phyloP scores from a whole-genome alignment of 2,113 vertebrate species.

The Oryzias celebensis region DNA sequence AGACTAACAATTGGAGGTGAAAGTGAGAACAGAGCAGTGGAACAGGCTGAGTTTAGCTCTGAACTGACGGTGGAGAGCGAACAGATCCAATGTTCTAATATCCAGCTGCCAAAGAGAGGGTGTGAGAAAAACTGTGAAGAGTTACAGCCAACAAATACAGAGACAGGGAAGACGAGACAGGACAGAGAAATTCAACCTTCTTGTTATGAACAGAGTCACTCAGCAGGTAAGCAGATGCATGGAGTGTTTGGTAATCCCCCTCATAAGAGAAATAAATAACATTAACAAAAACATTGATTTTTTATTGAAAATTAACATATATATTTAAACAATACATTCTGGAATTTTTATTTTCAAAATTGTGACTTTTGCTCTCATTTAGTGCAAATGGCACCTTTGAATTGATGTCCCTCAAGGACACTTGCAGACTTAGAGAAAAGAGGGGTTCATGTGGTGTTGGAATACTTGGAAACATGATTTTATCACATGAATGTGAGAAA shows the following conservation, averaged over 20 bases:
- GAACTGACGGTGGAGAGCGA: constrained; percentile 6
- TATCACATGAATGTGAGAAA: too few species aligned
- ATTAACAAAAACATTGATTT: too few species aligned
- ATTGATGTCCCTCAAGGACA: too few species aligned
- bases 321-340: too few species aligned
- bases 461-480: too few species aligned
- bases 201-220: background rate
- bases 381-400: too few species aligned
- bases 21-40: background rate
- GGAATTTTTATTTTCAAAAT: too few species aligned
- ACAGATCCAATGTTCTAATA: background rate
- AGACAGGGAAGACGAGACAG: background rate
- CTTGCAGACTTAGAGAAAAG: too few species aligned
- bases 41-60: rapidly evolving
- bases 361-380: too few species aligned
- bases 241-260: background rate
- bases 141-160: background rate
- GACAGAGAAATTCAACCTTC: background rate
- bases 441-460: too few species aligned
- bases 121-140: background rate
- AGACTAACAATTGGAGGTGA: background rate
- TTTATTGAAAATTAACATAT: too few species aligned
- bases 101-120: background rate
- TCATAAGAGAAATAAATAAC: too few species aligned
- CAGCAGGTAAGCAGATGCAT: constrained; percentile 23